Percentiles rank a stretch among this genome's conserved stretches.
Conservation (phyloP, 2,888 invertebrate genomes). For the Lycaena phlaeas region DNA sequence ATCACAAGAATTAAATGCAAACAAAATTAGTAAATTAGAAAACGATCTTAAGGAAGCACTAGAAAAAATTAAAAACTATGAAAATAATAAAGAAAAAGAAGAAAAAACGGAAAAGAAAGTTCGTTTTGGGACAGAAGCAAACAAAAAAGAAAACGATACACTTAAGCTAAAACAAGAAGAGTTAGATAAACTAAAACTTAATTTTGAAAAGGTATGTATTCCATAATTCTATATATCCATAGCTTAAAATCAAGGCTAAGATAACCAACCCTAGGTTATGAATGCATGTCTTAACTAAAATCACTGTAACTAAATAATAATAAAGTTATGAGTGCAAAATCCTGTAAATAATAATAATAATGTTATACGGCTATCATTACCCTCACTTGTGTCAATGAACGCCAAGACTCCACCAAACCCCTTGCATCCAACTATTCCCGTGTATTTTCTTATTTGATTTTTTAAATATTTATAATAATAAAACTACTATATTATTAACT, state of each 20-base stretch:
- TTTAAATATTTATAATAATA: background rate
- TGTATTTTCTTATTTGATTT: too few species aligned
- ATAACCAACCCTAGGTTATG: too few species aligned
- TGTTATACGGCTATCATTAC: too few species aligned
- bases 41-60: slow-evolving; percentile 74
- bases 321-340: too few species aligned
- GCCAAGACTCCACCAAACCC: too few species aligned
- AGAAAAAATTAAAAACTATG: slow-evolving; percentile 70
- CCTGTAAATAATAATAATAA: too few species aligned
- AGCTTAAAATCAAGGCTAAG: background rate
- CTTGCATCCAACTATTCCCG: too few species aligned
- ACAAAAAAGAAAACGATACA: slow-evolving; percentile 54
- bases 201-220: slow-evolving; percentile 47
- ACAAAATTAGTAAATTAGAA: slow-evolving; percentile 76
- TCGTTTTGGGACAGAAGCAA: slow-evolving; percentile 49
- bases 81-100: slow-evolving; percentile 51
- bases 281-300: too few species aligned
- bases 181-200: slow-evolving; percentile 69
- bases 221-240: background rate
- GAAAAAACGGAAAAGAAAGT: slow-evolving; percentile 70
- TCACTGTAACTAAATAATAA: too few species aligned
- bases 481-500: too few species aligned
- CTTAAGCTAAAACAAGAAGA: slow-evolving; percentile 65
- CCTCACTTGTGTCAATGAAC: too few species aligned
- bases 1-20: slow-evolving; percentile 71